A percentile compares a stretch with the other conserved stretches of the same genome.
phyloP scores from a whole-genome alignment of 2,113 vertebrate species.

The Hyla sarda region DNA sequence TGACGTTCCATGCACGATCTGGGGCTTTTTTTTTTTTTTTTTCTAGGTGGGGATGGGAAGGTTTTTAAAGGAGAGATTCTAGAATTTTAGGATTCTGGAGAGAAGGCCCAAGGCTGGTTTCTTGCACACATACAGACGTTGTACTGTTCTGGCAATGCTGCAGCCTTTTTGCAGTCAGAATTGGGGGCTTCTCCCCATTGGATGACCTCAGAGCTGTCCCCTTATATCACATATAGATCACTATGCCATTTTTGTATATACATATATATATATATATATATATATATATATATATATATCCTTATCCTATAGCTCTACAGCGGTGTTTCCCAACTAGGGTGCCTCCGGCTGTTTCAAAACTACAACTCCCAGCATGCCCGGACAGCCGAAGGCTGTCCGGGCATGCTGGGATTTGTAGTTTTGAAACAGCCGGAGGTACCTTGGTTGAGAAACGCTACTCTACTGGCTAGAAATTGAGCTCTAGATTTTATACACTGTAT shows the following conservation, averaged over 20 bases:
- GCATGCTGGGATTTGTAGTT: no score
- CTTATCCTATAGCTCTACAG: background rate
- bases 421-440: no score
- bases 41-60: background rate
- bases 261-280: no score
- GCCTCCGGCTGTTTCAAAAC: no score
- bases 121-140: slow-evolving; percentile 7
- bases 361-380: no score
- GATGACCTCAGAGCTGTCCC: background rate
- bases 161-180: background rate
- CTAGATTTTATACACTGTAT: background rate
- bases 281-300: background rate
- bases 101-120: slow-evolving; percentile 14
- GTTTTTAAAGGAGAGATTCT: background rate
- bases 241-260: background rate
- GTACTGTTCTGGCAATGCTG: background rate
- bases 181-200: background rate
- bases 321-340: no score
- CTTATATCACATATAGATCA: background rate
- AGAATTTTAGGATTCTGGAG: background rate
- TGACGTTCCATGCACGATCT: background rate
- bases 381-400: no score
- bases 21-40: no score
- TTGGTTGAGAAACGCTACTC: no score
- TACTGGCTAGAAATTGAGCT: no score